Percentiles rank a stretch among this genome's conserved stretches.
Conservation (phyloP, 1,140 invertebrate species). For the Chironomus tepperi region DNA sequence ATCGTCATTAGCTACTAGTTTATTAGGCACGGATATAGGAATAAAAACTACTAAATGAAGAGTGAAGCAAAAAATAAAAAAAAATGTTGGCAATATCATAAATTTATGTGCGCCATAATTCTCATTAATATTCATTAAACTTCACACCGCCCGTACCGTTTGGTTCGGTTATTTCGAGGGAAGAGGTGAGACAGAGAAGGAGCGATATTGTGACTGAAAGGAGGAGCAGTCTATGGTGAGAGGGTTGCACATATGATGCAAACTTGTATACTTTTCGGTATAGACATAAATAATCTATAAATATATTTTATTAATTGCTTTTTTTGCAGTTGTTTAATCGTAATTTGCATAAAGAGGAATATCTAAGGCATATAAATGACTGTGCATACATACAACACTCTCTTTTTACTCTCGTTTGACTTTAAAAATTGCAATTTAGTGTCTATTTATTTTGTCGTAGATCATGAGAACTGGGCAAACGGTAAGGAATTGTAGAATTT, state of each 20-base stretch:
- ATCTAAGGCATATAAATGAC: not conserved
- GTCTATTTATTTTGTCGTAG: not conserved
- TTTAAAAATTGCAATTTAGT: not conserved
- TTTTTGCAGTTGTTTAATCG: constrained; percentile 12
- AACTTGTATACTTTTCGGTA: not conserved
- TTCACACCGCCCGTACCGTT: not conserved
- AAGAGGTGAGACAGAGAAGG: too few relatives aligned
- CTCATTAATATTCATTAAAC: constrained; percentile 3
- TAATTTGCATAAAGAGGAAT: constrained; percentile 11
- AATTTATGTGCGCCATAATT: constrained; percentile 13
- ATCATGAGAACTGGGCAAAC: not conserved
- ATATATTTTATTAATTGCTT: not conserved
- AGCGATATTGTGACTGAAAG: too few relatives aligned
- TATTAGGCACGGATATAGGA: not conserved
- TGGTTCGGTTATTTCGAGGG: too few relatives aligned
- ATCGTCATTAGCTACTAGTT: not conserved
- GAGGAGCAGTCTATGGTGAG: not conserved
- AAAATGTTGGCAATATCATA: not conserved
- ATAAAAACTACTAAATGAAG: too few relatives aligned
- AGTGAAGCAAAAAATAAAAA: too few relatives aligned
- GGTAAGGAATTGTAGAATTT: not conserved
- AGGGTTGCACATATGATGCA: not conserved
- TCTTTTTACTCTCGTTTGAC: too few relatives aligned
- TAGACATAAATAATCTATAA: too few relatives aligned
- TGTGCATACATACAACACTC: too few relatives aligned